A percentile compares a stretch with the other conserved stretches of the same genome.
phyloP scores from a whole-genome alignment of 2,888 invertebrate species.

The Eupithecia dodoneata region DNA sequence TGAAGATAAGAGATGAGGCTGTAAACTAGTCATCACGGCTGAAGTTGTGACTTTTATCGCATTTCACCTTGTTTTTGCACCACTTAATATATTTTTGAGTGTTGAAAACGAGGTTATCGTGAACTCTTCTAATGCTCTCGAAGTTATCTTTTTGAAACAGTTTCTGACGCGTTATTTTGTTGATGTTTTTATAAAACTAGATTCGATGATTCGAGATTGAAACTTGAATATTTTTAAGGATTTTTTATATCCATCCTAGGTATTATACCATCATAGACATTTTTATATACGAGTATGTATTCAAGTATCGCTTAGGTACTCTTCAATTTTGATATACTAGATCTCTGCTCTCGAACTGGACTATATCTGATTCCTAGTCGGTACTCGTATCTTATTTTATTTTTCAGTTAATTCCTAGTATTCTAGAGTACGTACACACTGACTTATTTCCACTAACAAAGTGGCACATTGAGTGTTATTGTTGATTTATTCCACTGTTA shows the following conservation, averaged over 20 bases:
- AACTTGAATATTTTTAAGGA: not conserved
- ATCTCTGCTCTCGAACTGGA: not conserved
- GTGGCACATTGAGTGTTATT: slow-evolving; percentile 24
- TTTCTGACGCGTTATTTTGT: not conserved
- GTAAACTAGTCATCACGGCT: slow-evolving; percentile 55
- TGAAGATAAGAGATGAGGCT: slow-evolving; percentile 59
- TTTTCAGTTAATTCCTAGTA: not conserved
- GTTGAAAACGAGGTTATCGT: slow-evolving; percentile 41
- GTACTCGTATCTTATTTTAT: slow-evolving; percentile 1
- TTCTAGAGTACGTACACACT: not conserved
- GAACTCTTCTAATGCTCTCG: slow-evolving; percentile 6
- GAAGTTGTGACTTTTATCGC: slow-evolving; percentile 57
- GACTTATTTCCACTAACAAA: slow-evolving; percentile 14
- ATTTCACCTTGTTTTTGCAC: slow-evolving; percentile 48
- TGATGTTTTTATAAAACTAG: not conserved
- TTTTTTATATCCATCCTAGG: not conserved
- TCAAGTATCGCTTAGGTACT: not conserved
- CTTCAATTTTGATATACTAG: not conserved
- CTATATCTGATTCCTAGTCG: not conserved
- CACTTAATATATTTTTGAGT: slow-evolving; percentile 42
- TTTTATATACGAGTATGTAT: too few relatives aligned
- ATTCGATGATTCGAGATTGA: not conserved
- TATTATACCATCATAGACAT: too few relatives aligned
- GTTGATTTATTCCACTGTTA: slow-evolving; percentile 24
- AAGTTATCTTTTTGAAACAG: not conserved